A percentile compares a stretch with the other conserved stretches of the same genome.
These are phyloP conservation scores for Cotesia vestalis DNA, from an alignment of 1,140 invertebrate genomes.

Conservation along the genomic window DNA sequence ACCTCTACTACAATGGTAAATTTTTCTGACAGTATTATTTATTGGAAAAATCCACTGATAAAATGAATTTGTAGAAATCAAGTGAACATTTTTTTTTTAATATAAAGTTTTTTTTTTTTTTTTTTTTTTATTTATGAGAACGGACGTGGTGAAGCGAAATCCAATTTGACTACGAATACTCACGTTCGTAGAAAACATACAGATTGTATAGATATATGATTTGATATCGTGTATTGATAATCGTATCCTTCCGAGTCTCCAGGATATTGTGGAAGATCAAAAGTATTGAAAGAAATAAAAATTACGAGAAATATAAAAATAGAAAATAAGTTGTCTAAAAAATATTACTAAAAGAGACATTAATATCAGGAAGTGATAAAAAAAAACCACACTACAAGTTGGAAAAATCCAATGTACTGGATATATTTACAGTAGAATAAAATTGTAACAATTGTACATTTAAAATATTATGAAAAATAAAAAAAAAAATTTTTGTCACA, in stretches of 20 bases:
- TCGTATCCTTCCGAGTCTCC: neutral
- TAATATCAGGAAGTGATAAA: neutral
- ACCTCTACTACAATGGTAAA: too few relatives aligned
- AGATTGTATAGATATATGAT: neutral
- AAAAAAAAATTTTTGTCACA: too few relatives aligned
- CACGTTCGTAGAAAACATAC: conserved; percentile 5
- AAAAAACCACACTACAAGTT: neutral
- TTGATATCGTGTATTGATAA: conserved; percentile 14
- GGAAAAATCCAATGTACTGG: neutral
- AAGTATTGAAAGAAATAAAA: too few relatives aligned
- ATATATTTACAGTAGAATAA: too few relatives aligned
- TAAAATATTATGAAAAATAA: too few relatives aligned
- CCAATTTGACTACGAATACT: conserved; percentile 5
- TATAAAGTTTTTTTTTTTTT: neutral
- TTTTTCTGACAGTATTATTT: too few relatives aligned
- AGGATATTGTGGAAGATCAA: neutral
- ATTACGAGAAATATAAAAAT: too few relatives aligned
- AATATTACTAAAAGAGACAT: neutral
- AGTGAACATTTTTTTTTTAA: neutral
- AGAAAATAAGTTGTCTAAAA: neutral
- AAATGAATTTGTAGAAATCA: conserved; percentile 1
- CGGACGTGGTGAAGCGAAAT: conserved; percentile 8
- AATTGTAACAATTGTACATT: too few relatives aligned
- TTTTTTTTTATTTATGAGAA: conserved; percentile 6
- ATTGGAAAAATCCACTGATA: too few relatives aligned